Percentiles rank a stretch among this genome's conserved stretches.
These are phyloP conservation scores for Lycocorax pyrrhopterus DNA, from an alignment of 2,113 vertebrate species.

Conservation along the genomic window DNA sequence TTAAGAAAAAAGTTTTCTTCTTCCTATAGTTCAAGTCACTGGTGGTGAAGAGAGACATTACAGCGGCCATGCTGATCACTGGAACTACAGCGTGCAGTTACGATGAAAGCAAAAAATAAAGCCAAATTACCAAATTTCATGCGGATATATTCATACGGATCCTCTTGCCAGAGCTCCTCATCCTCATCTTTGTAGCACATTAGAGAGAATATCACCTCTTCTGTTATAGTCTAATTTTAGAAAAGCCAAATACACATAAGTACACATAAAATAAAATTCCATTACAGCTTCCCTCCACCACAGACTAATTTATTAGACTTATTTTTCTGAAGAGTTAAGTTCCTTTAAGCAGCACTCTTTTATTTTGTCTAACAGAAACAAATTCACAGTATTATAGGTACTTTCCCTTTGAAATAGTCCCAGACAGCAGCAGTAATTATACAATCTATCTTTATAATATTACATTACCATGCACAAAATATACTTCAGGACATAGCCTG, in stretches of 20 bases:
- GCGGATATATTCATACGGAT: slow-evolving; percentile 94
- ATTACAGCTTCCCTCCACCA: neutral
- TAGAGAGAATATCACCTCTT: slow-evolving; percentile 94
- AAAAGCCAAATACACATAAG: neutral
- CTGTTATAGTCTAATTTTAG: slow-evolving; percentile 80
- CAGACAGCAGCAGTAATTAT: neutral
- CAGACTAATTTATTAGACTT: neutral
- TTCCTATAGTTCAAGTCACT: neutral
- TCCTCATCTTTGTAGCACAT: slow-evolving; percentile 99
- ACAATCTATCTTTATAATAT: neutral
- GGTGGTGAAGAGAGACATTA: neutral
- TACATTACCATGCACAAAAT: neutral
- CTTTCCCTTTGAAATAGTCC: neutral
- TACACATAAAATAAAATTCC: neutral
- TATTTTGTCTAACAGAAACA: neutral
- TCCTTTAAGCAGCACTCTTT: neutral
- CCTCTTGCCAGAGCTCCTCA: slow-evolving; percentile 95
- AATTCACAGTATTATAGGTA: neutral
- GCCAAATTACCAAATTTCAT: slow-evolving; percentile 91
- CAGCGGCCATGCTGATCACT: neutral
- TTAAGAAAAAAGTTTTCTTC: neutral
- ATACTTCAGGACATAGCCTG: neutral
- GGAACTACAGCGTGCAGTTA: neutral
- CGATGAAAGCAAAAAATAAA: neutral
- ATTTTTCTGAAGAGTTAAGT: neutral